Percentiles rank a stretch among this genome's conserved stretches.
Evolutionary conservation across 2,888 invertebrate genomes (phyloP).

Genomic region (Agrypnus murinus): DNA sequence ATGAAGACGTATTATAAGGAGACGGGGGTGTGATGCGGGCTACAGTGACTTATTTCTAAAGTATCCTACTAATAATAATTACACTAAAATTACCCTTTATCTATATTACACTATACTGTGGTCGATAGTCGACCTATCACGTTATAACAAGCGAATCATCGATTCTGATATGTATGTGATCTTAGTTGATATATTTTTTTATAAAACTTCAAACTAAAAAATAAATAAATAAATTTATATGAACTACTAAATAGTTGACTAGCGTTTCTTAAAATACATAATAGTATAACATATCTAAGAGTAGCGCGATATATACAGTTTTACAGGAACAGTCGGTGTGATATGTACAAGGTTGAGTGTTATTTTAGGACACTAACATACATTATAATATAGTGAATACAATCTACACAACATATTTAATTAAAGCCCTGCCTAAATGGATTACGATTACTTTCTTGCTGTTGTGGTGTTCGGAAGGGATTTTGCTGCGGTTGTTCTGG

Average conservation of each 20-base stretch:
- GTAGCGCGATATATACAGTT: constrained; percentile 62
- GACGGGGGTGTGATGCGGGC: constrained; percentile 66
- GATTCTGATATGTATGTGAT: constrained; percentile 73
- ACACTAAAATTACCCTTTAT: constrained; percentile 28
- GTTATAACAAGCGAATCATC: constrained; percentile 68
- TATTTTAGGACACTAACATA: constrained; percentile 26
- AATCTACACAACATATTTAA: constrained; percentile 57
- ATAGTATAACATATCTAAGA: constrained; percentile 41
- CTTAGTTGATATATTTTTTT: constrained; percentile 71
- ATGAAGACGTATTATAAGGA: constrained; percentile 51
- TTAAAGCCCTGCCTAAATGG: constrained; percentile 88
- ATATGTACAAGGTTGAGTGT: constrained; percentile 62
- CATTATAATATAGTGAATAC: constrained; percentile 32
- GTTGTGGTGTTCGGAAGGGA: constrained; percentile 67
- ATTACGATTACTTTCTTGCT: constrained; percentile 76
- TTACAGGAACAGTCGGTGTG: constrained; percentile 67
- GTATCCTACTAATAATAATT: constrained; percentile 31
- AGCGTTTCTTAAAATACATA: constrained; percentile 29
- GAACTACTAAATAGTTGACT: constrained; percentile 29
- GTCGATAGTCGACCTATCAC: constrained; percentile 65
- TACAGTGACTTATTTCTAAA: constrained; percentile 59
- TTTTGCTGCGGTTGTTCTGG: constrained; percentile 67
- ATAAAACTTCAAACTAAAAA: constrained; percentile 54
- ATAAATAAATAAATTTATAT: constrained; percentile 30
- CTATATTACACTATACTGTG: constrained; percentile 46